Evolutionary conservation across 2,888 invertebrate species (phyloP), one percentile per base, ranked within the genome.

Genomic region (Clusia tigrina): DNA sequence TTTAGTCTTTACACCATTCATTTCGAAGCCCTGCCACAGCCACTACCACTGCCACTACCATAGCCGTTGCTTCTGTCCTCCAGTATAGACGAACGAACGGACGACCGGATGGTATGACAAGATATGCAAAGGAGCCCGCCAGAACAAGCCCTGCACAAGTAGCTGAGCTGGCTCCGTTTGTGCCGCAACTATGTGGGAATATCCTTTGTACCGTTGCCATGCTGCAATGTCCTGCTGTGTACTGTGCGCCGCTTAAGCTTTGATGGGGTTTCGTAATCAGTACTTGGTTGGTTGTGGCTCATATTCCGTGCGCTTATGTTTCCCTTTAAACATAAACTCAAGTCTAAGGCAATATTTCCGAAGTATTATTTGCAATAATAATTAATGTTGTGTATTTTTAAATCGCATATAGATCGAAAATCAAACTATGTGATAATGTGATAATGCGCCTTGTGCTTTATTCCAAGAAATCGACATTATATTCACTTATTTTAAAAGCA

Each of bases 1-100:
- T 79, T 78, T 78, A 80, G 84, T 76, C 76, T 81, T 81, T 78
- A 77, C 78, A 77, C 80, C 74, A 77, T 78, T 79, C 74, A 78
- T 73, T 73, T 78, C 74, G 73, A 20, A 62, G 55, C 63, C 60
- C 22, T 63, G 63, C 57, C 61, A n/a, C 26, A 57, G 38, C 18
- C n/a, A 18, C n/a, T 32, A 6, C 32, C 15, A 23, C 52, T 18
- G 20, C 26, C 53, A 53, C 26, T 53, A n/a, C n/a, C n/a, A n/a
- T 52, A 52, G 54, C 54, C n/a, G 15, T 26, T 26, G 42, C 48
- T 20, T 22, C 9, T 9, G 48, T 20, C 18, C 22, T 2, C 20
- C 18, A 42, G 22, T 55, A 20, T 56, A n/a, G 24, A 32, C 32
- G 15, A 6, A 25, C 6, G 26, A 17, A 38, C 5, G 5, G 6